Percentiles rank a stretch among this genome's conserved stretches.
These are phyloP conservation scores for Aphis craccivora DNA, from an alignment of 1,140 invertebrate genomes.

Conservation along the genomic window DNA sequence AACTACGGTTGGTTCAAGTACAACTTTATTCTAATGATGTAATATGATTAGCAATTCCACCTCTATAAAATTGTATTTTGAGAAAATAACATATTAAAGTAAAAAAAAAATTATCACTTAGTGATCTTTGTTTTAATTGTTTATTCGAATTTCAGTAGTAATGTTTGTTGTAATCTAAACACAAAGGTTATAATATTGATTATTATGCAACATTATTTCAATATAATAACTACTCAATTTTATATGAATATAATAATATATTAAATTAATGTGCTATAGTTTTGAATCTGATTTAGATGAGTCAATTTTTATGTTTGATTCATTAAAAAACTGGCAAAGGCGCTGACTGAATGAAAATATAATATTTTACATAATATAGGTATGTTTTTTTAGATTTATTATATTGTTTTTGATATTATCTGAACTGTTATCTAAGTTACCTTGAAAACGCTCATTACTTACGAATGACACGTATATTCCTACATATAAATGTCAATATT, in stretches of 20 bases:
- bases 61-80: no score
- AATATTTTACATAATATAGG: not conserved
- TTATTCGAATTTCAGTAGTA: no score
- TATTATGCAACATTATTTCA: no score
- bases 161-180: no score
- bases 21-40: no score
- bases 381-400: not conserved
- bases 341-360: not conserved
- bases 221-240: no score
- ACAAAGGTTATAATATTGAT: no score
- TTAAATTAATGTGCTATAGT: not conserved
- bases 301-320: not conserved
- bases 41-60: no score
- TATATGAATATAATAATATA: not conserved
- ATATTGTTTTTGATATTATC: constrained; percentile 4
- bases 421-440: constrained; percentile 15
- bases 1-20: no score
- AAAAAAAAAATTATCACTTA: no score
- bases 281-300: not conserved
- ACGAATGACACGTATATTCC: not conserved
- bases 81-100: no score
- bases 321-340: not conserved
- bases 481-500: constrained; percentile 26
- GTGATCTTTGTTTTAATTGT: no score
- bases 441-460: constrained; percentile 30